Base-by-base conservation (phyloP, 2,888 invertebrate species). In the Gasteruption jaculator region DNA sequence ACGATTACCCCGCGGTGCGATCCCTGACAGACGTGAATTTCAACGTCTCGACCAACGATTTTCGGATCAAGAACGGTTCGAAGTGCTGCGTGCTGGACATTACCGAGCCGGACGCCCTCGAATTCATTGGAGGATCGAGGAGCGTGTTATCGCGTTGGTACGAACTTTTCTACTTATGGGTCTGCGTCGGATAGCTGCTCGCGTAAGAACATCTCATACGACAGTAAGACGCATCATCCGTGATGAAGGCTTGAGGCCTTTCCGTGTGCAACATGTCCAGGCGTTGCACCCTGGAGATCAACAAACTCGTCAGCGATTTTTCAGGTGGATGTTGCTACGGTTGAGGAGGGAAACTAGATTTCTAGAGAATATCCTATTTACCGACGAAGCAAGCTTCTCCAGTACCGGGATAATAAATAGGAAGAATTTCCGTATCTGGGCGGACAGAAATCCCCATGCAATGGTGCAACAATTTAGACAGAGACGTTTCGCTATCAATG, bases 21-120 rank as follows among this genome's bases (percentile, higher is more conserved):
- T 43, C 7, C 39, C 43, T 34, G 38, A 39, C 39, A 39, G 43
- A 19, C 35, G 35, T 29, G 43, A 38, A 15, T 43, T 43, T 16
- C 39, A 43, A 39, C 43, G 39, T 34, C 34, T 43, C 16, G 39
- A 38, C 24, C 16, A 39, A 39, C 39, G 43, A 39, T 43, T 39
- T 39, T 16, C 18, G 15, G 35, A 39, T 43, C 35, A 43, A 30
- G 35, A 43, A 39, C 43, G 39, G 22, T 34, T 39, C 26, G 38
- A 34, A 39, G n/a, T n/a, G n/a, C n/a, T n/a, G n/a, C 27, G 30
- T 43, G 39, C 29, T 21, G 39, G 39, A 20, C 7, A 39, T 43
- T 35, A 21, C 24, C 29, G 43, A 15, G n/a, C n/a, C n/a, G n/a
- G n/a, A n/a, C n/a, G n/a, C n/a, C n/a, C n/a, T n/a, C n/a, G n/a